phyloP scores from a whole-genome alignment of 1,140 invertebrate genomes.

The Apis laboriosa region DNA sequence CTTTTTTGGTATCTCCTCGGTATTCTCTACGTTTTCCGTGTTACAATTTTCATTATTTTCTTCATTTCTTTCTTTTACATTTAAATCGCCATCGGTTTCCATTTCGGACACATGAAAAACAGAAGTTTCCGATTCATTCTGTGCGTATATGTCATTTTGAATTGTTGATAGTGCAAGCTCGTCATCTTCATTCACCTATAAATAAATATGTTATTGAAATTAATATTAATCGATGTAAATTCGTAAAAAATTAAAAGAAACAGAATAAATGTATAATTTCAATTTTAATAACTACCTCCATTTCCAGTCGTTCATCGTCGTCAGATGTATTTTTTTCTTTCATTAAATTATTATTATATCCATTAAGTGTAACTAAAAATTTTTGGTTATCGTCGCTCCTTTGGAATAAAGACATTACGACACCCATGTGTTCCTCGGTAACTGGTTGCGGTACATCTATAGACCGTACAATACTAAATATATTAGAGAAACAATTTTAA shows the following conservation, averaged over 20 bases:
- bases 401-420: slow-evolving; percentile 79
- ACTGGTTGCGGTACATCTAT: slow-evolving; percentile 68
- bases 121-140: slow-evolving; percentile 67
- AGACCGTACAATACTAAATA: slow-evolving; percentile 53
- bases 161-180: slow-evolving; percentile 68
- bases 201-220: slow-evolving; percentile 3
- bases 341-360: slow-evolving; percentile 75
- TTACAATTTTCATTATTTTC: slow-evolving; percentile 73
- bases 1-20: slow-evolving; percentile 61
- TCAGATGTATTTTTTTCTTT: slow-evolving; percentile 71
- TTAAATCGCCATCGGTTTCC: slow-evolving; percentile 65
- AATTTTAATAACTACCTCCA: slow-evolving; percentile 70
- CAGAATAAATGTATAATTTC: not conserved
- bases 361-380: slow-evolving; percentile 79
- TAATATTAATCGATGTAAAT: not conserved
- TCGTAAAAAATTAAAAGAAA: not conserved
- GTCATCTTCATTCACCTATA: slow-evolving; percentile 75
- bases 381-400: slow-evolving; percentile 77
- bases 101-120: slow-evolving; percentile 57
- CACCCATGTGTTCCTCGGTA: slow-evolving; percentile 76
- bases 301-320: slow-evolving; percentile 74
- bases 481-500: slow-evolving; percentile 36
- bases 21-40: slow-evolving; percentile 65
- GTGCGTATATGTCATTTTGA: slow-evolving; percentile 62
- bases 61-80: slow-evolving; percentile 56